Conservation (phyloP, 2,888 invertebrate species). For the Oeneis ivallda region DNA sequence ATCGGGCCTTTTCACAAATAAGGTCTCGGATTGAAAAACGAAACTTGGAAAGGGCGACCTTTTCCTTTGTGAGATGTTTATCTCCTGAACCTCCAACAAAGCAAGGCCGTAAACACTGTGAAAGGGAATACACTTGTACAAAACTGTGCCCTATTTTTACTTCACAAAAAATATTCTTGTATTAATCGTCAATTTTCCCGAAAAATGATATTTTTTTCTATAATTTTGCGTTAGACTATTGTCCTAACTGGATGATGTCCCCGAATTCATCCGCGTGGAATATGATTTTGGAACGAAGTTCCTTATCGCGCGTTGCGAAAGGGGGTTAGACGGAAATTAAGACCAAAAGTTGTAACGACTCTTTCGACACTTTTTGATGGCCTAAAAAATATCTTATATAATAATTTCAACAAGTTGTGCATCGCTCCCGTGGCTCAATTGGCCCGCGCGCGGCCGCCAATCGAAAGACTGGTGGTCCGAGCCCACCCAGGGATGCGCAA, state of each 20-base stretch:
- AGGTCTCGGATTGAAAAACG: constrained; percentile 62
- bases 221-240: neutral
- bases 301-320: no score
- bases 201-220: neutral
- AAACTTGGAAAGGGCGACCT: constrained; percentile 65
- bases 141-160: constrained; percentile 14
- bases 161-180: neutral
- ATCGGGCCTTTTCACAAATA: constrained; percentile 68
- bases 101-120: constrained; percentile 6
- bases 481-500: no score
- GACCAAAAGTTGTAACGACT: no score
- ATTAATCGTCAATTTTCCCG: neutral
- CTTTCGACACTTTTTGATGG: no score
- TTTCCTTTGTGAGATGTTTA: constrained; percentile 69
- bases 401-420: no score
- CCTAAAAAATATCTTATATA: no score
- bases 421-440: no score
- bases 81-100: constrained; percentile 40
- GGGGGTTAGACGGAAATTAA: no score
- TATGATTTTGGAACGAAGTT: no score
- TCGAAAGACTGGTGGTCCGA: no score
- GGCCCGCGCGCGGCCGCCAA: no score
- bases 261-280: neutral
- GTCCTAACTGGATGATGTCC: neutral
- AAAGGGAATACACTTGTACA: constrained; percentile 12